phyloP scores from a whole-genome alignment of 1,140 invertebrate species.

The Delia radicum region DNA sequence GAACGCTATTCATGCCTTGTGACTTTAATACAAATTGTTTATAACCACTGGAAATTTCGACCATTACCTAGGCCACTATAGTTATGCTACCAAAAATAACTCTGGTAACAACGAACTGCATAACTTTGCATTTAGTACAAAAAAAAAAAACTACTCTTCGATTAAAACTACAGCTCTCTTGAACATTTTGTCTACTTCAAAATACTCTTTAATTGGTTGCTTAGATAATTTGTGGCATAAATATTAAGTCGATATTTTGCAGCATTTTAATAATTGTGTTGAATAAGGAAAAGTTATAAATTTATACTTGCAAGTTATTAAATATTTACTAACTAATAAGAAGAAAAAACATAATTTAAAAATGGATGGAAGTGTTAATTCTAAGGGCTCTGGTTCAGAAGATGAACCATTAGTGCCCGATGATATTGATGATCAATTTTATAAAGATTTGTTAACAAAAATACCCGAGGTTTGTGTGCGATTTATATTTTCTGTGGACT shows the following conservation, averaged over 20 bases:
- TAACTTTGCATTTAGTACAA: not conserved
- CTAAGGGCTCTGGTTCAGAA: conserved; percentile 49
- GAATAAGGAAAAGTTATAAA: not conserved
- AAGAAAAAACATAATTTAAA: not conserved
- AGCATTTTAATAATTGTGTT: not conserved
- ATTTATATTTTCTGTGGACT: not conserved
- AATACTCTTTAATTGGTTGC: not conserved
- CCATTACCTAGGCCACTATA: not conserved
- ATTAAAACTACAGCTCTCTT: not conserved
- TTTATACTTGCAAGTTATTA: not conserved
- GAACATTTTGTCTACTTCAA: not conserved
- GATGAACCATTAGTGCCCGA: conserved; percentile 52
- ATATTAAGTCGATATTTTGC: not conserved
- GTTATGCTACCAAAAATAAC: not conserved
- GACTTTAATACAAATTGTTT: not conserved
- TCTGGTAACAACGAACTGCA: not conserved
- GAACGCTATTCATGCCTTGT: not conserved
- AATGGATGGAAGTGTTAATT: not conserved
- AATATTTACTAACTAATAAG: not conserved
- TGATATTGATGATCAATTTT: conserved; percentile 52
- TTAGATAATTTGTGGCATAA: conserved; percentile 1
- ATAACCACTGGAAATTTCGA: not conserved
- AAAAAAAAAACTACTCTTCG: not conserved
- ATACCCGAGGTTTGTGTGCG: conserved; percentile 42
- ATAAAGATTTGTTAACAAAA: conserved; percentile 41